Evolutionary conservation across 2,888 invertebrate genomes (phyloP).

Genomic region (Polydrusus pterygomalis): DNA sequence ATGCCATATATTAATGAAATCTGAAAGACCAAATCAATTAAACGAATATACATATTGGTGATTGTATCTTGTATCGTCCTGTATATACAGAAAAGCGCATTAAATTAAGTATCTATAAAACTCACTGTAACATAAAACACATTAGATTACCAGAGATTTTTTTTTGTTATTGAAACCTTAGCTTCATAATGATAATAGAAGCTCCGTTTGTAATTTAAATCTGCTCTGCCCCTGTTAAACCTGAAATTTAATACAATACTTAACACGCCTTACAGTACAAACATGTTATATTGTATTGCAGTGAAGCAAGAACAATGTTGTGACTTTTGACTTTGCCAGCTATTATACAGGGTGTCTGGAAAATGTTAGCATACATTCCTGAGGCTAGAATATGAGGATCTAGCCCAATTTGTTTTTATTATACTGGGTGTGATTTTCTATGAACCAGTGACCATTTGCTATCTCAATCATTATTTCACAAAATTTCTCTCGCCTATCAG

Average conservation of each 20-base stretch:
- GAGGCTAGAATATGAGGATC: no score
- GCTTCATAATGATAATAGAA: conserved; percentile 32
- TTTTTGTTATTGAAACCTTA: conserved; percentile 20
- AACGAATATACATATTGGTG: no score
- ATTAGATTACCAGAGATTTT: conserved; percentile 16
- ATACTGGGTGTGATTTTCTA: no score
- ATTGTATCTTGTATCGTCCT: not conserved
- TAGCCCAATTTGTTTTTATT: no score
- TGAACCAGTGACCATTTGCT: no score
- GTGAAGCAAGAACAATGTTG: conserved; percentile 5
- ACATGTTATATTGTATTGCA: conserved; percentile 33
- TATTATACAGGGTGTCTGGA: no score
- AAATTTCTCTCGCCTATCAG: no score
- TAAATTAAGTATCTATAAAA: conserved; percentile 1
- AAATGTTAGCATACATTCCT: no score
- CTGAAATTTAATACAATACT: conserved; percentile 43
- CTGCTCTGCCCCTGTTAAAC: conserved; percentile 39
- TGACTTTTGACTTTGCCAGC: not conserved
- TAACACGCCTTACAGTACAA: conserved; percentile 46
- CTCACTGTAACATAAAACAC: conserved; percentile 10
- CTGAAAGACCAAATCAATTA: no score
- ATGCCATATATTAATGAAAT: no score
- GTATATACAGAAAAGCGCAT: not conserved
- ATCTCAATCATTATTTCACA: no score
- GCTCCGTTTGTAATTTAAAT: conserved; percentile 41